Base-by-base conservation (phyloP, 2,113 vertebrate species). In the Oncorhynchus tshawytscha region DNA sequence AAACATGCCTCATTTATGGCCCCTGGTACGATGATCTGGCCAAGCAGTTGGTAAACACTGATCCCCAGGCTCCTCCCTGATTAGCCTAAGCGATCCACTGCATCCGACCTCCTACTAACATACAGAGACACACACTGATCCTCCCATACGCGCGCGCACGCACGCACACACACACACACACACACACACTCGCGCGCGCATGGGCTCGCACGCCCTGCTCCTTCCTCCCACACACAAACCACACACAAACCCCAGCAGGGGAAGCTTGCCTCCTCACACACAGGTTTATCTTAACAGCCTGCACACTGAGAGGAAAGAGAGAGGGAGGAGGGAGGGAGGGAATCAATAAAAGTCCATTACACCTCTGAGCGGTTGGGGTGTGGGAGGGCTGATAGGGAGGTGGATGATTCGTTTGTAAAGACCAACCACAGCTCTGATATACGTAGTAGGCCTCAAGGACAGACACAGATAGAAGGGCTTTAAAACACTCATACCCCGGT, bases 291-390 rank as follows among this genome's bases (percentile, higher is more conserved):
- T 85, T 78, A 85, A 85, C 81, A 86, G 80, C 74, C 83, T 81
- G 72, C 81, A 75, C 84, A 80, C 85, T 65, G 81, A 73, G 75
- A 67, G 73, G 71, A 75, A 78, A 77, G 80, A 81, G 78, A 77
- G 27, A 84, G 81, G 78, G 78, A 78, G 68, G 57, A 16, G 67
- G 16, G 57, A 16, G 67, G 16, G 67, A 45, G 65, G 70, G 73
- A 90, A 91, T 91, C 91, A 69, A 93, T 93, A 88, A 91, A 90
- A 91, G 75, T 81, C 86, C 81, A 89, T 91, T 91, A 90, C 49
- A 76, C 84, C 73, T 84, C 80, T 27, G 39, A n/a, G 68, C 25
- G 25, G 29, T 29, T 39, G 73, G 81, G 66, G 83, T 75, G 78
- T 71, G 74, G 70, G 67, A 11, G 5, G 81, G 86, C 83, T 85